Evolutionary conservation across 2,797 vertebrate species (phyloP), one percentile per base, ranked within the genome.

Genomic region (Muscicapa striata): DNA sequence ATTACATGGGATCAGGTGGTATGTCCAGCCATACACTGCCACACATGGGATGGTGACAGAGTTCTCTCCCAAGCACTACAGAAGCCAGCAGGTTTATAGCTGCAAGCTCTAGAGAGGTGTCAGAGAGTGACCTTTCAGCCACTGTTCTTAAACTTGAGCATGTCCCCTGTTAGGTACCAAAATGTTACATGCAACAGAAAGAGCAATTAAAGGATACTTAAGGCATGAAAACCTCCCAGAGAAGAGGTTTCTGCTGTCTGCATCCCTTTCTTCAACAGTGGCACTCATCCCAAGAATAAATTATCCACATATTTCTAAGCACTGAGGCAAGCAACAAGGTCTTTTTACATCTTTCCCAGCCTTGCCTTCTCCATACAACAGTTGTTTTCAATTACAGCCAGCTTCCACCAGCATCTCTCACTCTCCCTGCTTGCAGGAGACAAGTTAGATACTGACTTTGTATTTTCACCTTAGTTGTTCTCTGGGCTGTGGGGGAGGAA

Each of bases 381-480:
- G 34, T 61, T 84, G 27, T 58, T 94, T 79, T 46, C 59, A 49
- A 17, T 30, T 66, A 52, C 55, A 95, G 69, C 27, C 54, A 76
- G 66, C 23, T 93, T 77, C 38, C 18, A 69, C 29, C 62, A 89
- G 26, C 52, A 74, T 43, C 52, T 58, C 73, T 84, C 58, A 63
- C 23, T 57, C 40, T 81, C 38, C 34, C 41, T 69, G 43, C 54
- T 87, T 52, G 20, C 69, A 88, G 66, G 52, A 91, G 54, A n/a
- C 0, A 21, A 66, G 75, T 76, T 80, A 62, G 76, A 72, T 62
- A 36, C 41, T 23, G 41, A 62, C 51, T 91, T 83, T 0, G 0
- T 73, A 34, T 75, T 92, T 81, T 88, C 76, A 90, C 48, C 73
- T 92, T 66, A 24, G 69, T 21, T 80, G 52, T 84, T 91, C 46